A percentile compares a stretch with the other conserved stretches of the same genome.
These are phyloP conservation scores for Acronicta psi DNA, from an alignment of 2,888 invertebrate species.

Conservation along the genomic window DNA sequence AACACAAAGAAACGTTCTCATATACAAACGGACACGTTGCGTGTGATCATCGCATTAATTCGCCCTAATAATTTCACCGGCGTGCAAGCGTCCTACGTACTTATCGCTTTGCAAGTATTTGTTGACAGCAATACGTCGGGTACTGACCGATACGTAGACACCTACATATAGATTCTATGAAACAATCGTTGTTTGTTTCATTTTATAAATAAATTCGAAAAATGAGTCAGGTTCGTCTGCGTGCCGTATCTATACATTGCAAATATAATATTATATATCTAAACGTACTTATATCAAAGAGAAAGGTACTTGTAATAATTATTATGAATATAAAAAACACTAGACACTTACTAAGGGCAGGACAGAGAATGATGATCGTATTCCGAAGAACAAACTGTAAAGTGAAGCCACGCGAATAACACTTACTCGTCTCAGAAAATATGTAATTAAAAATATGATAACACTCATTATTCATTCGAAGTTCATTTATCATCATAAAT, in stretches of 20 bases:
- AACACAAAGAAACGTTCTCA: not conserved
- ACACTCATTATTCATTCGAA: too few relatives aligned
- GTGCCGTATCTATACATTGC: not conserved
- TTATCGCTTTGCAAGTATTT: constrained; percentile 16
- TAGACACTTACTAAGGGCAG: too few relatives aligned
- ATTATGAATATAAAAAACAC: not conserved
- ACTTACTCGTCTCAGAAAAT: too few relatives aligned
- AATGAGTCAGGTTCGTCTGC: constrained; percentile 16
- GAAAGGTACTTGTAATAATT: not conserved
- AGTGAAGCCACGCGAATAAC: too few relatives aligned
- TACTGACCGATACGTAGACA: constrained; percentile 29
- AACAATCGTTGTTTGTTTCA: constrained; percentile 12
- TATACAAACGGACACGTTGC: constrained; percentile 14
- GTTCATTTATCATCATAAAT: too few relatives aligned
- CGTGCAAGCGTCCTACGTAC: constrained; percentile 20
- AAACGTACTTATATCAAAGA: constrained; percentile 4
- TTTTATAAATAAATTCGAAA: constrained; percentile 18
- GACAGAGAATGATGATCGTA: too few relatives aligned
- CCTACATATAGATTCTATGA: constrained; percentile 6
- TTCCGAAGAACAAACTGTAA: too few relatives aligned
- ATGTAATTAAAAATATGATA: too few relatives aligned
- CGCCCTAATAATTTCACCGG: constrained; percentile 23
- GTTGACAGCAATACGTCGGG: constrained; percentile 24
- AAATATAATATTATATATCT: not conserved
- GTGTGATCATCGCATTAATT: constrained; percentile 15